These are phyloP conservation scores for Eublepharis macularius DNA, from an alignment of 2,113 vertebrate genomes.

Conservation along the genomic window DNA sequence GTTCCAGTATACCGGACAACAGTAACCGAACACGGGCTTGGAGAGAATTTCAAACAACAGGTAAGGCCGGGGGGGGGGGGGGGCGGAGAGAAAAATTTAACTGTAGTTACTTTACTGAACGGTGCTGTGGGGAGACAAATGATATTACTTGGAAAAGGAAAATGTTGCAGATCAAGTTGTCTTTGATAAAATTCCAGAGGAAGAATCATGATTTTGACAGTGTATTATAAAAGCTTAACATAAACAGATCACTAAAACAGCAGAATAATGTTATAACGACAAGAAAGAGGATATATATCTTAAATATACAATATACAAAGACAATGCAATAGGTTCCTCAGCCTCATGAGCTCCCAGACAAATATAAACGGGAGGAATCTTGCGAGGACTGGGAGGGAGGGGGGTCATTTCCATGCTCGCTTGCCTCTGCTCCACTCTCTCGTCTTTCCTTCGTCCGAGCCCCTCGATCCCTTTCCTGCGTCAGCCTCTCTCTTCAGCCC, in stretches of 20 bases:
- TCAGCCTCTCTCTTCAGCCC: too few relatives aligned
- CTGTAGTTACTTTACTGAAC: not conserved
- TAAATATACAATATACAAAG: too few relatives aligned
- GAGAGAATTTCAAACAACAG: not conserved
- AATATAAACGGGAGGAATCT: not conserved
- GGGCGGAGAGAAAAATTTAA: not conserved
- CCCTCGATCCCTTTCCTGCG: too few relatives aligned
- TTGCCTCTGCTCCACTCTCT: too few relatives aligned
- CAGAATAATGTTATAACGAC: not conserved
- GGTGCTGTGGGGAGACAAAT: too few relatives aligned
- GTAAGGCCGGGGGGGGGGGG: too few relatives aligned
- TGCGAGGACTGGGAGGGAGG: too few relatives aligned
- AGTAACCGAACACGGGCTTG: not conserved
- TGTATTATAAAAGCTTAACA: not conserved
- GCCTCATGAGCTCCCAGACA: not conserved
- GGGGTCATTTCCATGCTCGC: too few relatives aligned
- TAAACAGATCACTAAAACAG: not conserved
- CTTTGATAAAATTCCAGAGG: not conserved
- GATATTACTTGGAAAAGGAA: too few relatives aligned
- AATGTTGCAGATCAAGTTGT: not conserved
- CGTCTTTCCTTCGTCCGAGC: too few relatives aligned
- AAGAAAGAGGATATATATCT: not conserved
- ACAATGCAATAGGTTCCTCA: too few relatives aligned
- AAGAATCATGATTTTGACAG: accelerated
- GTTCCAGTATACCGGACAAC: not conserved